A percentile compares a stretch with the other conserved stretches of the same genome.
Evolutionary conservation across 2,888 invertebrate genomes (phyloP).

Genomic region (Malachius bipustulatus): DNA sequence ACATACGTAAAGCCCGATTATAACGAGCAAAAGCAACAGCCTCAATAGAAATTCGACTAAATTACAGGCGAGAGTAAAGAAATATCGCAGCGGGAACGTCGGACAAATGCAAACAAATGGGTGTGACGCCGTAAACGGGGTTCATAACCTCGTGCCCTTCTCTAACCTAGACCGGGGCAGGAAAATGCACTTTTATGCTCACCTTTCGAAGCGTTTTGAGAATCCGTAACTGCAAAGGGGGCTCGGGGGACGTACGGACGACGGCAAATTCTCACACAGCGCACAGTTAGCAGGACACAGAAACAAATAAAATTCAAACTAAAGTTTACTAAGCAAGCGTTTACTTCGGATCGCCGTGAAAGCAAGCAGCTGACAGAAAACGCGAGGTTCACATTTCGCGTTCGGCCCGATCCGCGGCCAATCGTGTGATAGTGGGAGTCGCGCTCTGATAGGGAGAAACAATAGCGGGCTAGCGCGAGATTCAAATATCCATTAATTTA

Average conservation of each 20-base stretch:
- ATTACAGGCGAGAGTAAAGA: too few relatives aligned
- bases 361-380: conserved; percentile 56
- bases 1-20: too few relatives aligned
- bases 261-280: conserved; percentile 29
- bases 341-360: conserved; percentile 48
- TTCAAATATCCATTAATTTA: too few relatives aligned
- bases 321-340: conserved; percentile 38
- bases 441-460: neutral
- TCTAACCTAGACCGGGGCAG: conserved; percentile 31
- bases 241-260: conserved; percentile 24
- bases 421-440: conserved; percentile 8
- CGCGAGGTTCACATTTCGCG: conserved; percentile 29
- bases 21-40: too few relatives aligned
- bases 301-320: conserved; percentile 37
- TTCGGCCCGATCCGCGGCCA: conserved; percentile 28
- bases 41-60: too few relatives aligned
- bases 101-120: too few relatives aligned
- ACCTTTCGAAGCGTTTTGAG: conserved; percentile 24
- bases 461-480: conserved; percentile 22
- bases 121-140: conserved; percentile 30
- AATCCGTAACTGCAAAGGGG: conserved; percentile 21
- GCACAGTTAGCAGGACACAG: conserved; percentile 36
- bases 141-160: conserved; percentile 33
- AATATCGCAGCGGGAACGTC: too few relatives aligned
- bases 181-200: conserved; percentile 19